Evolutionary conservation across 1,140 invertebrate genomes (phyloP), one percentile per base, ranked within the genome.

Genomic region (Cydia pomonella): DNA sequence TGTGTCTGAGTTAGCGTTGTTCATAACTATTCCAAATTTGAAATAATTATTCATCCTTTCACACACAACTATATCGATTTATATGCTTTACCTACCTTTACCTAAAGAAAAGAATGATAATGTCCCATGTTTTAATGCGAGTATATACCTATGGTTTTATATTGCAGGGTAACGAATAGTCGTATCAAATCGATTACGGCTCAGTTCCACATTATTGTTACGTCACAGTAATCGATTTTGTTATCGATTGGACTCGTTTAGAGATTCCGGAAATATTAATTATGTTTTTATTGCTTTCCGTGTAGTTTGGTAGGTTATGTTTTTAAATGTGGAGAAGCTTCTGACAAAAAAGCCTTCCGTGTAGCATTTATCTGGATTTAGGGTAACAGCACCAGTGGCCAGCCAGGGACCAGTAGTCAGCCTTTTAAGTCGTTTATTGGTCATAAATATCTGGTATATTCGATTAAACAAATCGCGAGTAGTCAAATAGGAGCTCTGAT

Each of bases 151-250:
- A n/a, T 59, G 6, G 7, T 23, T 59, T 23, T 59, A 12, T 23
- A 59, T 21, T 59, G 21, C 53, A 23, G 53, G 12, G 53, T 59
- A 59, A 21, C 53, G 53, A 69, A 69, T 33, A 38, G n/a, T n/a
- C 64, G 29, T 69, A 18, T 33, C 64, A 33, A 33, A 69, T 69
- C 64, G 64, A 69, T 69, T 33, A 69, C 64, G 4, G 16, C 29
- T 21, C 3, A 1, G 64, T 69, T 69, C 64, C 64, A 69, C 16
- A 69, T 69, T 33, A 69, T 69, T 33, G 29, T 69, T 69, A 69
- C 64, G 18, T 69, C 64, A 66, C 63, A 18, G 5, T 33, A 69
- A 33, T 33, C 64, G 27, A 69, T 69, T 69, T 38, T 38, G n/a
- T 69, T 69, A 38, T 38, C 33, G 64, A 18, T 38, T 18, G n/a